Base-by-base conservation (phyloP, 2,888 invertebrate genomes). In the Cheilosia impressa region DNA sequence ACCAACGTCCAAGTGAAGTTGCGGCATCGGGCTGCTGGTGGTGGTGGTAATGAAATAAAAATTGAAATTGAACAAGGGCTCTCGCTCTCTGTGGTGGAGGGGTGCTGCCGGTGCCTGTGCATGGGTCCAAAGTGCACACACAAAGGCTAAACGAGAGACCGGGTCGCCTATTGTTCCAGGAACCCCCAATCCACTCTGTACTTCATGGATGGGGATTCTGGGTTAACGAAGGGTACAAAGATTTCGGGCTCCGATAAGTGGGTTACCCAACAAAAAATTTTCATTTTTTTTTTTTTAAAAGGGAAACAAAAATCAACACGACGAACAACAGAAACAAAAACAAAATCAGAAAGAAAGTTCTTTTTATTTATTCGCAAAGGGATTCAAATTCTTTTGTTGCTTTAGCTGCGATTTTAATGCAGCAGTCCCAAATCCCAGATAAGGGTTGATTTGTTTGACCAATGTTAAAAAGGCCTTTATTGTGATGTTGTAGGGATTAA, bases 361-460 rank as follows among this genome's bases (percentile, higher is more conserved):
- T 22, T 72, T 72, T 45, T 19, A 57, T 63, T 66, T 75, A 47
- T 79, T 84, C 53, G 69, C 17, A 77, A 84, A 85, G 45, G 85
- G 85, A 85, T 77, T 85, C 68, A 85, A 75, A 76, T 71, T 47
- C 76, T 81, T 84, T 77, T 77, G 80, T 76, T 76, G 76, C 50
- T 83, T 31, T 63, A 63, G 78, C 60, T 79, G 79, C 72, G 72
- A 79, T 72, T 80, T 85, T 66, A 85, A 71, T 76, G 84, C 76
- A 62, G 66, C 71, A 85, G 50, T 66, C 34, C 52, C 45, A 78
- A 60, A 47, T 69, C 68, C 47, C 75, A 75, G 85, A 85, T 85
- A 85, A 77, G 85, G 81, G 85, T 85, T 85, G 85, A 85, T 85
- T 85, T 85, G 85, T 85, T 85, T 85, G 85, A 68, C 81, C 85